phyloP scores from a whole-genome alignment of 2,797 vertebrate genomes.

The Limosa lapponica region DNA sequence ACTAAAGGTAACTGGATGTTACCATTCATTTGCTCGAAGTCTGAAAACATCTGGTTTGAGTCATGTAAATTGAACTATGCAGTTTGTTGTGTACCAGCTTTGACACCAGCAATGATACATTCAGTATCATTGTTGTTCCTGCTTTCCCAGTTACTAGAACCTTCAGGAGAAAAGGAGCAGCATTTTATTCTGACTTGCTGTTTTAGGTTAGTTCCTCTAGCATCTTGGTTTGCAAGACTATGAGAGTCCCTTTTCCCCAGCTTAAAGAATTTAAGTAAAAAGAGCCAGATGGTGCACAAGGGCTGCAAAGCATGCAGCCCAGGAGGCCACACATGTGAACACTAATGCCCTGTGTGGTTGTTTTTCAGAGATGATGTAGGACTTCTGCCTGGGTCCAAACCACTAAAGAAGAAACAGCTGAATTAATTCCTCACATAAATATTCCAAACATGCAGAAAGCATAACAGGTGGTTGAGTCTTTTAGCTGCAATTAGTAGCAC shows the following conservation, averaged over 20 bases:
- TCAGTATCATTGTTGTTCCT: background rate
- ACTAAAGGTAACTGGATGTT: background rate
- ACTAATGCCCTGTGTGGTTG: background rate
- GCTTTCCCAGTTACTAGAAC: background rate
- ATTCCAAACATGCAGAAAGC: background rate
- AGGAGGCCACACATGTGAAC: rapidly evolving
- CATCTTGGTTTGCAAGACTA: background rate
- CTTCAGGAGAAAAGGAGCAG: background rate
- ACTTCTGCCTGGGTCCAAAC: background rate
- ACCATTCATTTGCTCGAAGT: background rate
- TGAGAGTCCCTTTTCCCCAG: background rate
- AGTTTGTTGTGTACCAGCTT: background rate
- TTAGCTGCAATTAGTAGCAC: background rate
- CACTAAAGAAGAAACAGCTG: background rate
- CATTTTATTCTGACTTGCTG: background rate
- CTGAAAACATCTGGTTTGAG: background rate
- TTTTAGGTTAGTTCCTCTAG: background rate
- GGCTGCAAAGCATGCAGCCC: background rate
- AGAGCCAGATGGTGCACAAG: background rate
- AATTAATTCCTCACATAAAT: background rate
- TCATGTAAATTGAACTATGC: background rate
- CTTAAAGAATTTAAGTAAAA: background rate
- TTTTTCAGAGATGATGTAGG: background rate
- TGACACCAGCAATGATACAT: background rate
- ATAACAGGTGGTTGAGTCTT: background rate